A percentile compares a stretch with the other conserved stretches of the same genome.
Conservation (phyloP, 2,797 vertebrate genomes). For the Thunnus albacares region DNA sequence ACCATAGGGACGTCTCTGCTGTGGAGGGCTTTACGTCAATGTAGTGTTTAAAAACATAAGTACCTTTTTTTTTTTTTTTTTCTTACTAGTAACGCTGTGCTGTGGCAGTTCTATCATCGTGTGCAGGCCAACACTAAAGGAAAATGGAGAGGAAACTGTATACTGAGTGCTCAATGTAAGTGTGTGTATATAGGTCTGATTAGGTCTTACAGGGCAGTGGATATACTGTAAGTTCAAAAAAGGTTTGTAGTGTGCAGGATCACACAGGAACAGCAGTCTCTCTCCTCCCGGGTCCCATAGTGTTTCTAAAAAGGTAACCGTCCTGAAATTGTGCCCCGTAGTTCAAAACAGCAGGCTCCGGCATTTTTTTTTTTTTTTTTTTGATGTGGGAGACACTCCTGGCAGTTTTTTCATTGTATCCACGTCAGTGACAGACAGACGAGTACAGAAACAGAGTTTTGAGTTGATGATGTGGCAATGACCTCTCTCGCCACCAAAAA, state of each 20-base stretch:
- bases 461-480: slow-evolving; percentile 74
- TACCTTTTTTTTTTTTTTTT: slow-evolving; percentile 56
- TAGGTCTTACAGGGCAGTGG: slow-evolving; percentile 54
- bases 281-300: slow-evolving; percentile 60
- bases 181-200: slow-evolving; percentile 28
- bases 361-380: slow-evolving; percentile 29
- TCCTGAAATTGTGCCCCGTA: slow-evolving; percentile 42
- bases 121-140: slow-evolving; percentile 41
- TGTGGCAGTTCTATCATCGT: slow-evolving; percentile 24
- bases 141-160: slow-evolving; percentile 32
- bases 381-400: slow-evolving; percentile 20
- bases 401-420: slow-evolving; percentile 54
- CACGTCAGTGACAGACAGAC: slow-evolving; percentile 49
- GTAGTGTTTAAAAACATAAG: slow-evolving; percentile 75
- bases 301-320: slow-evolving; percentile 64
- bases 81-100: slow-evolving; percentile 25
- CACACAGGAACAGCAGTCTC: slow-evolving; percentile 57
- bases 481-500: slow-evolving; percentile 55
- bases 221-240: slow-evolving; percentile 25
- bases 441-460: slow-evolving; percentile 54
- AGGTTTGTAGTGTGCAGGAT: slow-evolving; percentile 58
- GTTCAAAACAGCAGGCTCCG: slow-evolving; percentile 44
- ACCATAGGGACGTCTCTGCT: slow-evolving; percentile 27
- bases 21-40: slow-evolving; percentile 15
- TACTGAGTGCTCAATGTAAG: slow-evolving; percentile 34